Base-by-base conservation (phyloP, 2,797 vertebrate genomes). In the Artibeus lituratus region DNA sequence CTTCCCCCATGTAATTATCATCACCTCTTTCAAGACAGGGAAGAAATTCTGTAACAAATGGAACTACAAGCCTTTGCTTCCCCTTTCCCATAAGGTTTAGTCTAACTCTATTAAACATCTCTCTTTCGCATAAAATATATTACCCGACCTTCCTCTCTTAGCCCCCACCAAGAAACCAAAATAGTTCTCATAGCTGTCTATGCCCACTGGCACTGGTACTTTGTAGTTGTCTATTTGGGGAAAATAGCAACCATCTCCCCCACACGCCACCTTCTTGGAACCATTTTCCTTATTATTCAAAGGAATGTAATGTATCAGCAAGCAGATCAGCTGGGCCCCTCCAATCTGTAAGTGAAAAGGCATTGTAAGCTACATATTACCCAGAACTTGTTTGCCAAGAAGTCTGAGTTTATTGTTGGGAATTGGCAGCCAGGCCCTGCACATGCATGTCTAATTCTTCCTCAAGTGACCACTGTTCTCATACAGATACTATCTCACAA, bases 381-480 rank as follows among this genome's bases (percentile, higher is more conserved):
- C 35, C 88, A 76, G 32, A 57, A 29, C 37, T 73, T 0, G 0
- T 86, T 89, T 96, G 83, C 47, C 88, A 78, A 74, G 55, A 91
- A 59, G 67, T 84, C 89, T 88, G 69, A 83, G 74, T 91, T 89
- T 78, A 91, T 89, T 82, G 88, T 92, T 53, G 94, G 91, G 37
- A 93, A 91, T 51, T 76, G 76, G 72, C 90, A 94, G 35, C 18
- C 51, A 62, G 11, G 67, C 10, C 18, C 44, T 70, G 65, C 10
- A 35, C 51, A 67, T 4, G 14, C 35, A 42, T 21, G 57, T 88
- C 22, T 83, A 89, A 85, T 83, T 92, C 76, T 94, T 55, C 78
- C 73, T 76, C 77, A 86, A 92, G 90, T 94, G 62, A 95, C 39
- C 85, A 55, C 87, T 89, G 49, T 73, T 94, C 86, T 93, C 80